Base-by-base conservation (phyloP, 2,888 invertebrate genomes). In the Morpho helenor region DNA sequence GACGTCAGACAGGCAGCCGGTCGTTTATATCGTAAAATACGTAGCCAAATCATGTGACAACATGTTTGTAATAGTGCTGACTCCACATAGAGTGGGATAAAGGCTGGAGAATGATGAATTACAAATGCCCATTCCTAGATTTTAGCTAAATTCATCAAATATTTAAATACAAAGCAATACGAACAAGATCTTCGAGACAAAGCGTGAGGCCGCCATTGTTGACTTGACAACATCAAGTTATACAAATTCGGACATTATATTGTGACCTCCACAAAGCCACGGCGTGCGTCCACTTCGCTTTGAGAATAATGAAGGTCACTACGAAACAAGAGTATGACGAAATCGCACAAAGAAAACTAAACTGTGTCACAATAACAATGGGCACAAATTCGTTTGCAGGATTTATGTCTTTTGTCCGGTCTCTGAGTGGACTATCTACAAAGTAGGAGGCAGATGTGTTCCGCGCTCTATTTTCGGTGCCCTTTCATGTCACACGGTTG, bases 401-500 rank as follows among this genome's bases (percentile, higher is more conserved):
- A 49, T 55, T 51, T 52, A 49, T 56, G 53, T 46, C 43, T 31
- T 43, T 47, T 63, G 66, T 63, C 44, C 50, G 53, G 39, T 52
- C 39, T 47, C 57, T 49, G 59, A 59, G 61, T 61, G 52, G 57
- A 57, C 48, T 60, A 60, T 53, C 56, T 60, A 56, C 57, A 57
- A 61, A 62, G 63, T 66, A 59, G 61, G 52, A 63, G 68, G 63
- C 67, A 66, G 63, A 67, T 69, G 68, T 60, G 51, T 65, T 57
- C 61, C 54, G 60, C 62, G 64, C 65, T 66, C 67, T 64, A 67
- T 68, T 68, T 68, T 61, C 56, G 65, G 60, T 64, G 10, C 61
- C 69, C 66, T 73, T 75, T 70, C 59, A 65, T 57, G 68, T 63
- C 68, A 62, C 61, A 60, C 66, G 64, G 61, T 49, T 57, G 69